Evolutionary conservation across 2,888 invertebrate species (phyloP).

Genomic region (Ophraella communa): DNA sequence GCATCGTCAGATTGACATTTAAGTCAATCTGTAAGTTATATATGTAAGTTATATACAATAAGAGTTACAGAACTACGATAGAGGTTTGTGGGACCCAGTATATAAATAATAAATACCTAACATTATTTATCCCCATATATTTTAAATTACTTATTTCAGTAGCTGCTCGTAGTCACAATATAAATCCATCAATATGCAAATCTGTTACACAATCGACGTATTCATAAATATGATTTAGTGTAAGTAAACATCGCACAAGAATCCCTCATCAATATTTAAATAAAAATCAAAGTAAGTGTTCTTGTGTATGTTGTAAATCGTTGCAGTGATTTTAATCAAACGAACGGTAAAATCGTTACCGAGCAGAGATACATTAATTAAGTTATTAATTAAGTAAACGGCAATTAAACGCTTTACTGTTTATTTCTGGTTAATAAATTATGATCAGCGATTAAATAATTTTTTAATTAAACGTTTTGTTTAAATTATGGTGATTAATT

Average conservation of each 20-base stretch:
- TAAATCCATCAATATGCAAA: neutral
- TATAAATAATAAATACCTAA: too few relatives aligned
- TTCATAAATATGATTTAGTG: neutral
- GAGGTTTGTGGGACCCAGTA: too few relatives aligned
- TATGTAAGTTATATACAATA: too few relatives aligned
- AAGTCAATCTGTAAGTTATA: too few relatives aligned
- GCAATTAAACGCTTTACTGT: neutral
- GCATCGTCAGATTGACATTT: too few relatives aligned
- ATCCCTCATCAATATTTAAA: neutral
- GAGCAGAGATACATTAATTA: neutral
- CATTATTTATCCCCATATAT: too few relatives aligned
- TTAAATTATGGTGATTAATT: neutral
- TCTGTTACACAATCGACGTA: neutral
- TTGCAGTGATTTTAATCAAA: neutral
- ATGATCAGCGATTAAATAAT: neutral
- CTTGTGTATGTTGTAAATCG: neutral
- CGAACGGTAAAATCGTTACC: neutral
- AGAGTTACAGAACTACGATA: too few relatives aligned
- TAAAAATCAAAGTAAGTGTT: neutral
- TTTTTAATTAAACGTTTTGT: neutral
- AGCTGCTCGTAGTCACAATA: too few relatives aligned
- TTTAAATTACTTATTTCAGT: too few relatives aligned
- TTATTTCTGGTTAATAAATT: neutral
- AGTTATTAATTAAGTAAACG: neutral
- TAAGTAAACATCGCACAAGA: neutral